Base-by-base conservation (phyloP, 1,140 invertebrate genomes). In the Anastatus disparis region DNA sequence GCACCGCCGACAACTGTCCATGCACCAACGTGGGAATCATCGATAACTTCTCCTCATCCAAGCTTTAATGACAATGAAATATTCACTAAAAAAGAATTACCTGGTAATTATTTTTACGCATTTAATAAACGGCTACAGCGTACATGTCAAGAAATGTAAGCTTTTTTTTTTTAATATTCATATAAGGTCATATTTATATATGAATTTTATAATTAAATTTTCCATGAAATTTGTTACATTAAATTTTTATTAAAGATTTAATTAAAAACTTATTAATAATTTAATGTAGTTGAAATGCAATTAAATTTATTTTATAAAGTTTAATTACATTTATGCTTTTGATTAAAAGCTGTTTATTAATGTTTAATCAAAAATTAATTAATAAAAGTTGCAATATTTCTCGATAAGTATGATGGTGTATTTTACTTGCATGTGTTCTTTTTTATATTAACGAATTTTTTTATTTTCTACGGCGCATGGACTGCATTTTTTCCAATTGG, bases 51-150 rank as follows among this genome's bases (percentile, higher is more conserved):
- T 3, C 88, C 88, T 3, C 89, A 90, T 84, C 88, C 90, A 8
- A 92, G 92, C 7, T 94, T 94, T 76, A 89, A 90, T 8, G 93
- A 94, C 73, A 90, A 89, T 15, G 93, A 93, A 76, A 88, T 92
- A 68, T 91, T 92, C 73, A 87, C 87, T 3, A 94, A 93, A 80
- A 94, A 95, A 84, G 93, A 95, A 84, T 82, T 95, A 67, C 94
- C 89, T 83, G 94, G 94, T 93, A 81, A 75, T 26, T 64, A 71
- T 74, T 48, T 35, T 35, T 10, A 38, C 31, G 52, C n/a, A 35
- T 7, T 20, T 53, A 66, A 53, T 56, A 26, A 27, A 22, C 15
- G 6, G 15, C 24, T 10, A 40, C 15, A 7, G 31, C 35, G 22
- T 24, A 12, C 35, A 24, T n/a, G 22, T 13, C 24, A 26, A 24